Base-by-base conservation (phyloP, 2,797 vertebrate species). In the Botia almorhae region DNA sequence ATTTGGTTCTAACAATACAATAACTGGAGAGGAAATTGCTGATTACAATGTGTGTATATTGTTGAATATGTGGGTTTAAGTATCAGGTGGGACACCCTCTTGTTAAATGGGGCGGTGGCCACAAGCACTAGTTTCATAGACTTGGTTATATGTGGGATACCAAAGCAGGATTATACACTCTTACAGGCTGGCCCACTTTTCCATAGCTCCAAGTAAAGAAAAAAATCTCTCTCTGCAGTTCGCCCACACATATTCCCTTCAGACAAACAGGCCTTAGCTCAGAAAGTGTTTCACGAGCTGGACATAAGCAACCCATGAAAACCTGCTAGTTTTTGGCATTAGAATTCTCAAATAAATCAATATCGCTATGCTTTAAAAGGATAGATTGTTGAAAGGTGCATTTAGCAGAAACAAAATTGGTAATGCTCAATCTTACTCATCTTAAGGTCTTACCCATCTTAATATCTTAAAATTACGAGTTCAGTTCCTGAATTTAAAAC, bases 221-320 rank as follows among this genome's bases (percentile, higher is more conserved):
- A 46, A 43, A 46, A 75, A 81, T 81, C 63, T 78, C 82, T 69
- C 76, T 71, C 79, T 78, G 73, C 67, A 65, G 56, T 36, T 79
- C 81, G 43, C 83, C 65, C 77, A 85, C 81, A 69, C 81, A 80
- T 76, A 80, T 76, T 76, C 77, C 67, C 80, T 76, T 70, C 67
- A 84, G 83, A 82, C 76, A 84, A 84, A 61, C 67, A 76, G 61
- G 67, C 65, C 33, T 76, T 75, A 64, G 61, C 70, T 78, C 53
- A 74, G 61, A 74, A 77, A 46, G 19, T 67, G 67, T 74, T 83
- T 83, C 72, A 53, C 50, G 39, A 64, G 53, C 67, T 80, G 76
- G 76, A 80, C 76, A 75, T 39, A 53, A 58, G 72, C 65, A 36
- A 26, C 29, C 23, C 1, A 19, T 70, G 48, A 43, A 79, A 46